phyloP scores from a whole-genome alignment of 1,140 invertebrate genomes.

The Anastrepha ludens region DNA sequence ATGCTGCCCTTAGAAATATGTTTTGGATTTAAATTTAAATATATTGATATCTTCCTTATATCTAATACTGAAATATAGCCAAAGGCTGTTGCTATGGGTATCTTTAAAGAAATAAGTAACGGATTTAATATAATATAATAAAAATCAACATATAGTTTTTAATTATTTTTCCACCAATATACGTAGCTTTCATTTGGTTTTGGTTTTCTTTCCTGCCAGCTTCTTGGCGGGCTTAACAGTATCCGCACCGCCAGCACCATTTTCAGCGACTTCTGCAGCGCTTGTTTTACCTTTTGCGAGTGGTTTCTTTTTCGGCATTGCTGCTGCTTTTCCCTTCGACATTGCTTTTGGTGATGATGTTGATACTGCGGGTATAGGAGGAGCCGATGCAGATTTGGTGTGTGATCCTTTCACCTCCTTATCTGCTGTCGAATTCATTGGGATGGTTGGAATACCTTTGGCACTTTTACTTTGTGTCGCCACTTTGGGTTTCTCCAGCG shows the following conservation, averaged over 20 bases:
- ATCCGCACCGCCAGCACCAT: not conserved
- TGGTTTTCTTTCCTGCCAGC: not conserved
- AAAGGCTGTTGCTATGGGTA: too few species aligned
- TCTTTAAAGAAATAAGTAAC: too few species aligned
- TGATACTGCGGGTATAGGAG: not conserved
- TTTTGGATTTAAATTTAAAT: too few species aligned
- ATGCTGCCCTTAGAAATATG: too few species aligned
- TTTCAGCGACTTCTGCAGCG: not conserved
- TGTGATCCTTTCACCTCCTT: not conserved
- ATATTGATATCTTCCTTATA: too few species aligned
- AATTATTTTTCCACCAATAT: too few species aligned
- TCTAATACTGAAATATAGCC: too few species aligned
- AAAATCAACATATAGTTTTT: too few species aligned
- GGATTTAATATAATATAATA: too few species aligned
- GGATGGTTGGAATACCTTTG: not conserved
- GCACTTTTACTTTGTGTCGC: not conserved
- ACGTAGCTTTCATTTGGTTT: not conserved
- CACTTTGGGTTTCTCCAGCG: not conserved
- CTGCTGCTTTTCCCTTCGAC: not conserved
- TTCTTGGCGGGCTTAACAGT: not conserved
- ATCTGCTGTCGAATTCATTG: not conserved
- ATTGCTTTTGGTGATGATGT: not conserved
- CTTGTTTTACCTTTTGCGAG: not conserved
- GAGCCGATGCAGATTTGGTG: not conserved
- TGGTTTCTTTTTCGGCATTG: constrained; percentile 6